Evolutionary conservation across 2,797 vertebrate genomes (phyloP), one percentile per base, ranked within the genome.

Genomic region (Catamblyrhynchus diadema): DNA sequence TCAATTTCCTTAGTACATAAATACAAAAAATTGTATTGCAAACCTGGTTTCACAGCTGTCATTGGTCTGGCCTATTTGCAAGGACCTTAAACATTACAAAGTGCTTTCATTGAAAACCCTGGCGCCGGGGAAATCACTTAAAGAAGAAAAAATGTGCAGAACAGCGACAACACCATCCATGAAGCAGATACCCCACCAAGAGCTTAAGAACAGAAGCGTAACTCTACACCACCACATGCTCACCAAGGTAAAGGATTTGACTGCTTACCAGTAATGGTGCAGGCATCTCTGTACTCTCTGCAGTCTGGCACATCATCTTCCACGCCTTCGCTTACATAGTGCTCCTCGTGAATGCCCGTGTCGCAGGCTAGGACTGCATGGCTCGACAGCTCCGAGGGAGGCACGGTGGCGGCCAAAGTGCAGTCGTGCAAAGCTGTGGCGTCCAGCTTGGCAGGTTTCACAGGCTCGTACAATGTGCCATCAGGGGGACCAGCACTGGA

Each of bases 401-500:
- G 93, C 94, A 95, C 98, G 91, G 98, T 71, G 97, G 95, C 96
- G 98, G 98, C 98, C 97, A 87, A 98, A 98, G 98, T 97, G 97
- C 97, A 93, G 97, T 98, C 98, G 98, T 98, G 98, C 94, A 95
- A 97, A 97, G 97, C 98, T 98, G 98, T 97, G 97, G 98, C 96
- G 98, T 99, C 99, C 99, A 99, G 99, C 98, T 99, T 99, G 99
- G 98, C 99, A 97, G 98, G 98, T 98, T 98, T 99, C 98, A 99
- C 97, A 74, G 97, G 95, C 97, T 98, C 94, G 97, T 97, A 94
- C 97, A 98, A 98, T 97, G 95, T 98, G 98, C 99, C 99, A 99
- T 99, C 96, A 95, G 97, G 95, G 97, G 97, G 53, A 95, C 97
- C 97, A 91, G 97, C 86, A 81, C 96, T 86, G 60, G 90, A 95